Conservation (phyloP, 2,888 invertebrate species). For the Dryobotodes eremita region DNA sequence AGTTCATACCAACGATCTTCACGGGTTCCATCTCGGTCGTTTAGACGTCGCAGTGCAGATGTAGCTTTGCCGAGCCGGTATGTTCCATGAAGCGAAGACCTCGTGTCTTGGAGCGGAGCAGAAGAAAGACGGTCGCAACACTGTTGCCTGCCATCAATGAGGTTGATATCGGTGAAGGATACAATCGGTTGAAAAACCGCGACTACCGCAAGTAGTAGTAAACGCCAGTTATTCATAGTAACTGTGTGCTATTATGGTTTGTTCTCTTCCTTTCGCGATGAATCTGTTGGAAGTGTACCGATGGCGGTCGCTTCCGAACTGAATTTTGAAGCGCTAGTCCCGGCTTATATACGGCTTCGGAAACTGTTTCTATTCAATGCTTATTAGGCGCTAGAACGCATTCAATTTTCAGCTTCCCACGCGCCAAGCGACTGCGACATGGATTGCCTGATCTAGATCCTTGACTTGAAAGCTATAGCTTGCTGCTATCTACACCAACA, state of each 20-base stretch:
- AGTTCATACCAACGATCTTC: constrained; percentile 70
- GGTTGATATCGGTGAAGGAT: constrained; percentile 79
- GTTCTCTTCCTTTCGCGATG: constrained; percentile 73
- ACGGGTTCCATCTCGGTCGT: constrained; percentile 61
- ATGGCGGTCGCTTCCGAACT: constrained; percentile 83
- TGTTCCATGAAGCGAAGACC: constrained; percentile 70
- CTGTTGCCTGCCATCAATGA: constrained; percentile 85
- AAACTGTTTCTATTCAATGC: constrained; percentile 76
- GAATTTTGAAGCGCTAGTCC: constrained; percentile 67
- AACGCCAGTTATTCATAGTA: constrained; percentile 90
- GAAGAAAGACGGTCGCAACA: constrained; percentile 76
- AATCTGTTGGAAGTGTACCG: constrained; percentile 77
- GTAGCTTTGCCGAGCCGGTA: constrained; percentile 60
- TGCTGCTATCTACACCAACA: not conserved
- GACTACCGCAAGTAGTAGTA: constrained; percentile 85
- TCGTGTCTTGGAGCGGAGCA: constrained; percentile 70
- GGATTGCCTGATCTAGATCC: constrained; percentile 55
- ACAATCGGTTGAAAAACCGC: constrained; percentile 83
- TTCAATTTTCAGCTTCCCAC: constrained; percentile 87
- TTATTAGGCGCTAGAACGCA: constrained; percentile 88
- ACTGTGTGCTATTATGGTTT: constrained; percentile 76
- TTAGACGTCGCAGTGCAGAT: constrained; percentile 53
- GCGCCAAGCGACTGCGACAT: constrained; percentile 69
- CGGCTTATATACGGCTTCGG: constrained; percentile 81
- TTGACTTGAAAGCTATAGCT: constrained; percentile 13